A percentile compares a stretch with the other conserved stretches of the same genome.
Conservation (phyloP, 2,888 invertebrate species). For the Mimachlamys varia region DNA sequence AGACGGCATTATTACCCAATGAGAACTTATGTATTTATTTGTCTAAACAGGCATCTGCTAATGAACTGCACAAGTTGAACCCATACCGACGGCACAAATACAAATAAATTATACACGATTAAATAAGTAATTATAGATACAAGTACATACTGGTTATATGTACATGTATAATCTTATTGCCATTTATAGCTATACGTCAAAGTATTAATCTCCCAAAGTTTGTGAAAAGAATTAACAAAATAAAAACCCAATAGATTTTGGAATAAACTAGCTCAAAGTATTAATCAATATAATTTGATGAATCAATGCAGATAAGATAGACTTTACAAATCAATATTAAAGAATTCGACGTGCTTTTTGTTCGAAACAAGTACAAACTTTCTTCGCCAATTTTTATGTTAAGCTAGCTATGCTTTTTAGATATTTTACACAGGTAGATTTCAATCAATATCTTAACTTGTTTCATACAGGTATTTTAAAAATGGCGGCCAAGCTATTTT, state of each 20-base stretch:
- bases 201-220: neutral
- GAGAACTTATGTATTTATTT: no score
- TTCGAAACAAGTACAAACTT: neutral
- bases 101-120: no score
- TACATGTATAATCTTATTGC: neutral
- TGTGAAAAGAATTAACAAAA: neutral
- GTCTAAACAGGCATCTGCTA: no score
- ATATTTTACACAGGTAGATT: neutral
- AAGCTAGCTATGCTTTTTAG: neutral
- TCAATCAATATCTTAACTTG: neutral
- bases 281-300: no score
- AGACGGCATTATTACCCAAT: no score
- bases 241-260: neutral
- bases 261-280: no score
- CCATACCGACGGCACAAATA: no score
- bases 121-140: no score
- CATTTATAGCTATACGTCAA: neutral
- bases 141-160: neutral
- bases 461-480: conserved; percentile 23
- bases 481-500: neutral
- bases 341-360: neutral
- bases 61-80: no score
- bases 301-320: no score
- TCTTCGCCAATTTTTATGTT: neutral
- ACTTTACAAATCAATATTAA: neutral